Base-by-base conservation (phyloP, 2,888 invertebrate genomes). In the Agonopterix arenella region DNA sequence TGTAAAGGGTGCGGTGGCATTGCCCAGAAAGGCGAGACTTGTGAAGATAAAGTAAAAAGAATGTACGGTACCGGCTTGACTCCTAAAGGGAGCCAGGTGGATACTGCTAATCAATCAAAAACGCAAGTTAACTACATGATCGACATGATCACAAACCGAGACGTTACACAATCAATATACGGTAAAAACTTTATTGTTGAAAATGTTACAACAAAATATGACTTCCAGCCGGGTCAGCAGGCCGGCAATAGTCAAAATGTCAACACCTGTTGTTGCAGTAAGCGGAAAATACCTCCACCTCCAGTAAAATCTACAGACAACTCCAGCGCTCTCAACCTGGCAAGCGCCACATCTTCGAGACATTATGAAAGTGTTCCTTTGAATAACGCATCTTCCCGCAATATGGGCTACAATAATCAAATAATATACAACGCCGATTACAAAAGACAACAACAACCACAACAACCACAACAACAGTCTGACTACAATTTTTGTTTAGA, bases 1-100 rank as follows among this genome's bases (percentile, higher is more conserved):
- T 86, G 88, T 51, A 46, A 56, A 7, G 79, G 76, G 10, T 88
- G 88, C 50, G 75, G 74, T 9, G 84, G 85, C 8, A 45, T 59
- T 4, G 60, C 70, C n/a, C 52, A 60, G 3, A 47, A 53, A 18
- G 80, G 79, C 11, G 65, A 76, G n/a, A 81, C 82, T 4, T 88
- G 89, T 61, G 65, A 76, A 55, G 79, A 84, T 41, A 71, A 61
- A 49, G 66, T 62, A 52, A 60, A 76, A 1, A 72, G 73, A 50
- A 51, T 72, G 43, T 68, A 51, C 52, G 76, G 73, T 4, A 78
- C 80, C 10, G 79, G 76, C 16, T 58, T 59, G 1, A 79, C 80
- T 11, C 78, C 80, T 10, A 70, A 59, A 55, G 54, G 54, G 7
- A 79, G 76, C 18, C 18, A 18, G 2, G 4, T 1, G 18, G 18